Conservation (phyloP, 1,140 invertebrate species). For the Megalopta genalis region DNA sequence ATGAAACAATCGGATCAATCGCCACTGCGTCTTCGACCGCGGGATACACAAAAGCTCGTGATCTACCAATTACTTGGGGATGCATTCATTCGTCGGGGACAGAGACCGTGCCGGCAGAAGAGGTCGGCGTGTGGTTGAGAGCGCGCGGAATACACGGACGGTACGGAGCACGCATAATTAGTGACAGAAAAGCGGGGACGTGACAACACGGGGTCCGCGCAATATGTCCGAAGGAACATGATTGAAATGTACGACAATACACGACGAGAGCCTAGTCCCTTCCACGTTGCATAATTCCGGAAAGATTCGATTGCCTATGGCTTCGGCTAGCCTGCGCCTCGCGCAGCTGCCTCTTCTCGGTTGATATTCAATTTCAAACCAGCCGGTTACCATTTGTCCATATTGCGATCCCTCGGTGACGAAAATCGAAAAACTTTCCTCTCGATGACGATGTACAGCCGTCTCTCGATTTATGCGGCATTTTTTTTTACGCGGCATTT, state of each 20-base stretch:
- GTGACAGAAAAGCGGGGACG: slow-evolving; percentile 51
- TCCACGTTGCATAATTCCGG: not conserved
- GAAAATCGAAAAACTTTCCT: too few relatives aligned
- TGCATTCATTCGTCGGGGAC: slow-evolving; percentile 7
- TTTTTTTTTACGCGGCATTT: too few relatives aligned
- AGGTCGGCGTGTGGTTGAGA: slow-evolving; percentile 1
- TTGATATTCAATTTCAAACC: not conserved
- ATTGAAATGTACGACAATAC: slow-evolving; percentile 22
- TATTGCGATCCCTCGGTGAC: too few relatives aligned
- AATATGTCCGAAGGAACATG: slow-evolving; percentile 29
- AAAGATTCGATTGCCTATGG: slow-evolving; percentile 39
- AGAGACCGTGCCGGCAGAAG: not conserved
- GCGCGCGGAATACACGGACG: slow-evolving; percentile 34
- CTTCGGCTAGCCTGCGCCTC: too few relatives aligned
- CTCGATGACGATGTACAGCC: too few relatives aligned
- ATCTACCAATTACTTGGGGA: slow-evolving; percentile 1
- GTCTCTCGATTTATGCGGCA: too few relatives aligned
- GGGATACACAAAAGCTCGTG: not conserved
- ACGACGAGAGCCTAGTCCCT: not conserved
- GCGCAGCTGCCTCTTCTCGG: not conserved
- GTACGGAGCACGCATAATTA: slow-evolving; percentile 56
- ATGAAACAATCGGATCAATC: not conserved
- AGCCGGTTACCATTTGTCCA: not conserved
- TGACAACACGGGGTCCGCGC: slow-evolving; percentile 15
- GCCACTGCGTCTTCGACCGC: not conserved